Conservation (phyloP, 1,140 invertebrate genomes). For the Cyphomyrmex costatus region DNA sequence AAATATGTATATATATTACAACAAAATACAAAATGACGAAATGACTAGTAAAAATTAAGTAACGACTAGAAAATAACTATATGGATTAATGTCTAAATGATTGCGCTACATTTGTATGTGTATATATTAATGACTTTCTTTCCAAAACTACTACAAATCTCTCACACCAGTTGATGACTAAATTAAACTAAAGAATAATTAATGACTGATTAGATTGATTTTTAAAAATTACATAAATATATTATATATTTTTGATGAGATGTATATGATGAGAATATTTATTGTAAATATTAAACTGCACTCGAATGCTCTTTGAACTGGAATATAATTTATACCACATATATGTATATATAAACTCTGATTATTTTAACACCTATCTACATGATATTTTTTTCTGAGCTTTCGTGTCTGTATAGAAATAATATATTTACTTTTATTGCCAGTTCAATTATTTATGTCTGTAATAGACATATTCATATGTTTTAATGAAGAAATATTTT, state of each 20-base stretch:
- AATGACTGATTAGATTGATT: slow-evolving; percentile 13
- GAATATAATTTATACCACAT: background rate
- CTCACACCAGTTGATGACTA: slow-evolving; percentile 5
- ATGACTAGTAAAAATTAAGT: slow-evolving; percentile 85
- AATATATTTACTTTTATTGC: slow-evolving; percentile 41
- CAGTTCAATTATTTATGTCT: slow-evolving; percentile 44
- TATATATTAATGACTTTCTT: slow-evolving; percentile 24
- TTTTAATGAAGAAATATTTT: slow-evolving; percentile 50
- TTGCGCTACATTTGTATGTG: slow-evolving; percentile 51
- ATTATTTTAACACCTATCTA: slow-evolving; percentile 35
- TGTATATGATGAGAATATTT: slow-evolving; percentile 29
- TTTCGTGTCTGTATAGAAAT: slow-evolving; percentile 28
- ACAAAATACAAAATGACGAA: slow-evolving; percentile 79
- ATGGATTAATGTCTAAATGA: slow-evolving; percentile 61
- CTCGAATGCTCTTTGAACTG: background rate
- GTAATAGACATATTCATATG: slow-evolving; percentile 47
- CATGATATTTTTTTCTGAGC: slow-evolving; percentile 43
- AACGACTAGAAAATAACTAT: slow-evolving; percentile 82
- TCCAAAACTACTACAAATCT: slow-evolving; percentile 20
- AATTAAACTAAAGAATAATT: slow-evolving; percentile 40
- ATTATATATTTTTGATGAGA: slow-evolving; percentile 8
- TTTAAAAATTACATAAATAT: slow-evolving; percentile 15
- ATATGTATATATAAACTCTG: background rate
- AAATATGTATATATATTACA: slow-evolving; percentile 76
- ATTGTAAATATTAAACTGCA: slow-evolving; percentile 39